These are phyloP conservation scores for Etheostoma cragini DNA, from an alignment of 2,113 vertebrate species.

Conservation along the genomic window DNA sequence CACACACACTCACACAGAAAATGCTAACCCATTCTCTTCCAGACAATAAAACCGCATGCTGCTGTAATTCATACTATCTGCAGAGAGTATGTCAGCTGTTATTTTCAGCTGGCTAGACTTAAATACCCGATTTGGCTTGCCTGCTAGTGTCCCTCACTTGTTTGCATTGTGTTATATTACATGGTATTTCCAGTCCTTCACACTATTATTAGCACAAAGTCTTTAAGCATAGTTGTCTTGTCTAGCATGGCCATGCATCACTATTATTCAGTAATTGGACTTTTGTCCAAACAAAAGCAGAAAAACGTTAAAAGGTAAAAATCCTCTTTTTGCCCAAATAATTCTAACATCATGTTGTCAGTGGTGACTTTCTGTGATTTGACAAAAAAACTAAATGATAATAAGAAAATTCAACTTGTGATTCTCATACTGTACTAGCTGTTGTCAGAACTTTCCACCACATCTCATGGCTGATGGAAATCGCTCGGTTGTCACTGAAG, in stretches of 20 bases:
- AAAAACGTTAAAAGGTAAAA: background rate
- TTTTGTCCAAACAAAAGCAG: background rate
- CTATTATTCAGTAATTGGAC: background rate
- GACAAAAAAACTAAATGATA: too few relatives aligned
- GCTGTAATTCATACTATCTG: constrained; percentile 19
- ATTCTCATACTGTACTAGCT: too few relatives aligned
- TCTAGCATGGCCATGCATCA: background rate
- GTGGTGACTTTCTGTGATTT: background rate
- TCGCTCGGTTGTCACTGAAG: too few relatives aligned
- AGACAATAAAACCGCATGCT: constrained; percentile 31
- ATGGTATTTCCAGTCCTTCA: constrained; percentile 3
- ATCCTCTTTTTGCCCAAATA: background rate
- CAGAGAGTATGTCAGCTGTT: background rate
- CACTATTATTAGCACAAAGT: background rate
- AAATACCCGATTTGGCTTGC: background rate
- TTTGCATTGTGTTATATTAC: constrained; percentile 12
- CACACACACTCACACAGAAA: background rate
- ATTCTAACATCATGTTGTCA: background rate
- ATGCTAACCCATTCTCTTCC: background rate
- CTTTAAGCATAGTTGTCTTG: background rate
- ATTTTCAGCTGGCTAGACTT: constrained; percentile 29
- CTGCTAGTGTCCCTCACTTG: constrained; percentile 5
- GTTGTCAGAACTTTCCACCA: too few relatives aligned
- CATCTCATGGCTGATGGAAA: too few relatives aligned
- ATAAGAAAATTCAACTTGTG: too few relatives aligned